Conservation (phyloP, 2,113 vertebrate genomes). For the Salvelinus fontinalis region DNA sequence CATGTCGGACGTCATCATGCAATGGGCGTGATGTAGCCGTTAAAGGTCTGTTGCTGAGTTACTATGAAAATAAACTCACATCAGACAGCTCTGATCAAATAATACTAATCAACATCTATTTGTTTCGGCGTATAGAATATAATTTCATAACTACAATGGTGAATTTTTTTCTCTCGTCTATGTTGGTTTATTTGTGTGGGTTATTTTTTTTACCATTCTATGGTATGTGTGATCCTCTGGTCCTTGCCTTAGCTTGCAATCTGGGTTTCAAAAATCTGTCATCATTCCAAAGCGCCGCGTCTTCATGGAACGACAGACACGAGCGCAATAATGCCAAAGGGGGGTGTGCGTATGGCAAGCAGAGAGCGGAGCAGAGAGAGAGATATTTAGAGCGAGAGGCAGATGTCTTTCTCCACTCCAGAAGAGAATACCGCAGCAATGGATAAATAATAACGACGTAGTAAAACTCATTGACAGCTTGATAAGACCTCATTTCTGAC, state of each 20-base stretch:
- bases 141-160: neutral
- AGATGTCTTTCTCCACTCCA: slow-evolving; percentile 9
- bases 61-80: slow-evolving; percentile 40
- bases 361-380: neutral
- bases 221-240: neutral
- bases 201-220: neutral
- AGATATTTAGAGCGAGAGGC: neutral
- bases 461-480: slow-evolving; percentile 50
- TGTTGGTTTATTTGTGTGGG: neutral
- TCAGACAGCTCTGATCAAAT: neutral
- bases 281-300: slow-evolving; percentile 28
- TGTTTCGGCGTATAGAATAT: neutral
- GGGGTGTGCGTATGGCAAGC: slow-evolving; percentile 8
- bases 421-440: slow-evolving; percentile 29
- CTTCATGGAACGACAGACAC: slow-evolving; percentile 33
- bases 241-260: slow-evolving; percentile 7
- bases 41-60: slow-evolving; percentile 47
- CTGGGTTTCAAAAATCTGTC: slow-evolving; percentile 24
- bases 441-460: slow-evolving; percentile 38
- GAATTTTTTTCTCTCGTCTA: neutral
- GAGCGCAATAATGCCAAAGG: slow-evolving; percentile 41
- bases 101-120: neutral
- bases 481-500: neutral
- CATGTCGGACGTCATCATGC: slow-evolving; percentile 44
- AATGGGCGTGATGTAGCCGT: slow-evolving; percentile 42